A percentile compares a stretch with the other conserved stretches of the same genome.
phyloP scores from a whole-genome alignment of 2,888 invertebrate genomes.

The Tipula vernalis region DNA sequence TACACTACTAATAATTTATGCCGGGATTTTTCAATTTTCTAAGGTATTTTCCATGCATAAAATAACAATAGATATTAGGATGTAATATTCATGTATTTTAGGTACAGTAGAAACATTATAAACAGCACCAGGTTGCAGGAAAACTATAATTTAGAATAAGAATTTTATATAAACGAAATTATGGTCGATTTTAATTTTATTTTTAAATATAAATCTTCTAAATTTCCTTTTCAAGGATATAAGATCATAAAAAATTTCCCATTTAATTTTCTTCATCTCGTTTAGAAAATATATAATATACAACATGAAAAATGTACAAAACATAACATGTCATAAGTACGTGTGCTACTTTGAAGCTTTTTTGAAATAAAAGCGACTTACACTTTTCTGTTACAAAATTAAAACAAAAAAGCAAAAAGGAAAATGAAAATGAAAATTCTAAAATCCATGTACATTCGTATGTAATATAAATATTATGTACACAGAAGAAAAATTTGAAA shows the following conservation, averaged over 20 bases:
- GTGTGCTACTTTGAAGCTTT: conserved; percentile 1
- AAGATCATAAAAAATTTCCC: neutral
- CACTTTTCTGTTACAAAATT: neutral
- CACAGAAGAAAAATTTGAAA: neutral
- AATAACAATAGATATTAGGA: neutral
- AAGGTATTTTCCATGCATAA: neutral
- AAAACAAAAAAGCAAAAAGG: neutral
- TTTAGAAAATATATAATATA: conserved; percentile 11
- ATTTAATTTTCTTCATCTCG: neutral
- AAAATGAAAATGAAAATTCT: neutral
- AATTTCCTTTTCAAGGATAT: neutral
- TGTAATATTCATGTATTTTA: neutral
- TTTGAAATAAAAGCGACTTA: neutral
- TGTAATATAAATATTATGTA: neutral
- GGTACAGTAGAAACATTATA: neutral
- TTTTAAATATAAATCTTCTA: neutral
- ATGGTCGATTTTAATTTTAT: neutral
- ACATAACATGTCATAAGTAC: conserved; percentile 11
- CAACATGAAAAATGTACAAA: conserved; percentile 17
- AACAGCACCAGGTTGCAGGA: neutral
- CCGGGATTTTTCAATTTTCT: neutral
- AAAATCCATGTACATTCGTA: neutral
- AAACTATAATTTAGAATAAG: neutral
- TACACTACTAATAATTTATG: neutral
- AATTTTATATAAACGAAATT: neutral